These are phyloP conservation scores for Schizopygopsis malacanthus DNA, from an alignment of 2,797 vertebrate genomes.

Conservation along the genomic window DNA sequence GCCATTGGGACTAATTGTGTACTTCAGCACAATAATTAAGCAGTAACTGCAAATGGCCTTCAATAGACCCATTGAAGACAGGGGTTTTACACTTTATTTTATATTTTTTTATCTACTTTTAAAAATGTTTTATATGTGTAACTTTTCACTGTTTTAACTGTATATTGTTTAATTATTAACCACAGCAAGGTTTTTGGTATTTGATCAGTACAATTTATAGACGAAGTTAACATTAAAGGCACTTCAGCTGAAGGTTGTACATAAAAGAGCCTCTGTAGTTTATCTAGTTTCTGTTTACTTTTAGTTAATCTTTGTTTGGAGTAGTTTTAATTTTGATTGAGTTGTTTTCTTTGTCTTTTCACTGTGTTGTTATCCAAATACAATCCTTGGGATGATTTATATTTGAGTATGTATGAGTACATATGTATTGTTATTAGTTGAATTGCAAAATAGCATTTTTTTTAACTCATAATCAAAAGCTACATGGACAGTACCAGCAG, in stretches of 20 bases:
- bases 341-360: conserved; percentile 2
- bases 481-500: background rate
- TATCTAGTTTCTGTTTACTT: conserved; percentile 2
- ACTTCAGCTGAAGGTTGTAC: conserved; percentile 22
- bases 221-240: background rate
- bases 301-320: conserved; percentile 12
- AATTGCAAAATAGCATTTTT: background rate
- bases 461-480: background rate
- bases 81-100: background rate
- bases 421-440: background rate
- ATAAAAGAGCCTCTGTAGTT: background rate
- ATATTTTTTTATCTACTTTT: background rate
- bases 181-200: background rate
- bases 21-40: background rate
- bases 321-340: background rate
- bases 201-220: background rate
- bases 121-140: background rate
- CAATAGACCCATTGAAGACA: background rate
- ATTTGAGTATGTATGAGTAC: background rate
- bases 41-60: background rate
- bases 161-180: conserved; percentile 4
- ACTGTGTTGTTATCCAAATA: background rate
- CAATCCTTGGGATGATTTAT: background rate
- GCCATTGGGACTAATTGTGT: conserved; percentile 15
- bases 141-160: conserved; percentile 7